These are phyloP conservation scores for Brienomyrus brachyistius DNA, from an alignment of 2,113 vertebrate species.

Conservation along the genomic window DNA sequence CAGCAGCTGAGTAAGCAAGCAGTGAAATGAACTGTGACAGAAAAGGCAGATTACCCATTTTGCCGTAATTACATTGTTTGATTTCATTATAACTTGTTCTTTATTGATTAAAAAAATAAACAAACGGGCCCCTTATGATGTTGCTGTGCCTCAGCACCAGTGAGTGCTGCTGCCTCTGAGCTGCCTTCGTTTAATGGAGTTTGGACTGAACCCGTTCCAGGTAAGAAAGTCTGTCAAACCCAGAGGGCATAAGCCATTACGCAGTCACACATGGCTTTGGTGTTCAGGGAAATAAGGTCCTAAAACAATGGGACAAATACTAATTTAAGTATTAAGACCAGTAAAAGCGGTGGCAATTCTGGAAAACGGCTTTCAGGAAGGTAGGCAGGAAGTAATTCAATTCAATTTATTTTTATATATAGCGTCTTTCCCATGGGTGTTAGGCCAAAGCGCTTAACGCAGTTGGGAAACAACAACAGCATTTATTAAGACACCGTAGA, in stretches of 20 bases:
- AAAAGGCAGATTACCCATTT: neutral
- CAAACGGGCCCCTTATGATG: neutral
- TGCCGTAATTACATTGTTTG: neutral
- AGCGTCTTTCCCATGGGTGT: neutral
- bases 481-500: neutral
- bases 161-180: neutral
- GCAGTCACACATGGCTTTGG: neutral
- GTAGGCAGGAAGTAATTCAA: neutral
- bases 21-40: neutral
- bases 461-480: neutral
- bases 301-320: neutral
- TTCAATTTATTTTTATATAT: neutral
- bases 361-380: neutral
- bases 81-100: neutral
- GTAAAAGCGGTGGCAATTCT: neutral
- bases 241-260: neutral
- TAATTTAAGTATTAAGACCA: neutral
- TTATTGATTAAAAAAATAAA: neutral
- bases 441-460: neutral
- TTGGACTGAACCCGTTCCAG: neutral
- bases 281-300: neutral
- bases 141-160: neutral
- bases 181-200: neutral
- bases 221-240: neutral
- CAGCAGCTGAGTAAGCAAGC: neutral